Evolutionary conservation across 2,113 vertebrate species (phyloP).

Genomic region (Chionodraco myersi): DNA sequence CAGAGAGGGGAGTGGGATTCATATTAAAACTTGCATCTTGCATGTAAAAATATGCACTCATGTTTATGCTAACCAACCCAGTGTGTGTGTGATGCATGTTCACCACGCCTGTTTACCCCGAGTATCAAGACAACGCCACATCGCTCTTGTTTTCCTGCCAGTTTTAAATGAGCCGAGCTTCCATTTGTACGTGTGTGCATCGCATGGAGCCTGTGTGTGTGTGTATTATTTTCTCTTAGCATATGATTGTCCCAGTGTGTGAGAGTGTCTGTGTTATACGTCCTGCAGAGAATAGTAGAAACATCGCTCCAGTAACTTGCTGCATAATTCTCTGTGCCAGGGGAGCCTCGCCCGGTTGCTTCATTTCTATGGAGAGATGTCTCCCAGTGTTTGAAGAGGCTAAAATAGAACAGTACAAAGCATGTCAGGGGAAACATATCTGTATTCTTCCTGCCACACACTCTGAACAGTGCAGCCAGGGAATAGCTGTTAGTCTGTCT

Average conservation of each 20-base stretch:
- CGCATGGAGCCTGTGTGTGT: neutral
- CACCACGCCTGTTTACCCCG: conserved; percentile 1
- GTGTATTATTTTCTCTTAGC: conserved; percentile 8
- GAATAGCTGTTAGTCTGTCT: conserved; percentile 49
- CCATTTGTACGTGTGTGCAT: conserved; percentile 14
- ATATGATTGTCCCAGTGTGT: conserved; percentile 27
- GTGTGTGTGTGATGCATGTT: neutral
- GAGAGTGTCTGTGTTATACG: conserved; percentile 27
- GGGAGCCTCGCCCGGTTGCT: conserved; percentile 59
- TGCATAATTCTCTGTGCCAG: conserved; percentile 60
- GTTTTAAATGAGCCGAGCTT: conserved; percentile 34
- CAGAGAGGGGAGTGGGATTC: neutral
- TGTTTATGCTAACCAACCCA: neutral
- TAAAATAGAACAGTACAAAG: conserved; percentile 73
- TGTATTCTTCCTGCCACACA: conserved; percentile 41
- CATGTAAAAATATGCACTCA: neutral
- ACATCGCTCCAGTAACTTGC: conserved; percentile 61
- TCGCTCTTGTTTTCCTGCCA: conserved; percentile 9
- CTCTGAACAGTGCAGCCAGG: conserved; percentile 24
- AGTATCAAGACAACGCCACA: conserved; percentile 5
- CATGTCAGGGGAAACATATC: conserved; percentile 31
- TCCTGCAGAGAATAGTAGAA: conserved; percentile 50
- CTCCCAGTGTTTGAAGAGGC: conserved; percentile 66
- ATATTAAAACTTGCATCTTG: neutral
- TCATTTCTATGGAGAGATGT: conserved; percentile 59